These are phyloP conservation scores for Acanthosepion pharaonis DNA, from an alignment of 2,888 invertebrate species.

Conservation along the genomic window DNA sequence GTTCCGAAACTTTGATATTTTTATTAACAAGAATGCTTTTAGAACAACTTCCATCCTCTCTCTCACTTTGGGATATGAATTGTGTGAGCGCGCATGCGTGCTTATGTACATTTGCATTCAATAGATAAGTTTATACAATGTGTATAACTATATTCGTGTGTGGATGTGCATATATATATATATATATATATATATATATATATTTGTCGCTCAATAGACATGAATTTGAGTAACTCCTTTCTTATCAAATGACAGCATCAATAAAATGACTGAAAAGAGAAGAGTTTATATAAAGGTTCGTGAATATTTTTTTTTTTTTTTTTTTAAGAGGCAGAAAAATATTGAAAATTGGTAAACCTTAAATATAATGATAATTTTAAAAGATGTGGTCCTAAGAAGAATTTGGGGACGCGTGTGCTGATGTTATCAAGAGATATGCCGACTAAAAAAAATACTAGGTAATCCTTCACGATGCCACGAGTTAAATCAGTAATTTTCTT, in stretches of 20 bases:
- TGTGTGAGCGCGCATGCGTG: background rate
- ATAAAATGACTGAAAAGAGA: background rate
- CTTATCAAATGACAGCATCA: background rate
- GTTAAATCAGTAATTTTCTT: no score
- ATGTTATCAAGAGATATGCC: no score
- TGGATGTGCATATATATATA: background rate
- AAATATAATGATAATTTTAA: background rate
- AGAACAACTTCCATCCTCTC: no score
- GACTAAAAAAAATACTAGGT: no score
- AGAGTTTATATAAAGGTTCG: background rate
- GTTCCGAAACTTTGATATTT: no score
- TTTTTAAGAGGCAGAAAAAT: background rate
- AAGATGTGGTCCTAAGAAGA: no score
- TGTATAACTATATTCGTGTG: background rate
- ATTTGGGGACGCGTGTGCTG: no score
- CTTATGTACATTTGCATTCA: background rate
- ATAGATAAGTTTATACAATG: background rate
- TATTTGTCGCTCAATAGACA: background rate
- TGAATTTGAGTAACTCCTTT: background rate
- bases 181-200: background rate
- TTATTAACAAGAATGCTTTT: no score
- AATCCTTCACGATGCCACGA: no score
- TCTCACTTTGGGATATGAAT: background rate
- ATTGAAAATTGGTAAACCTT: background rate
- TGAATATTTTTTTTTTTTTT: background rate